Conservation (phyloP, 2,888 invertebrate species). For the Amitus sp. region DNA sequence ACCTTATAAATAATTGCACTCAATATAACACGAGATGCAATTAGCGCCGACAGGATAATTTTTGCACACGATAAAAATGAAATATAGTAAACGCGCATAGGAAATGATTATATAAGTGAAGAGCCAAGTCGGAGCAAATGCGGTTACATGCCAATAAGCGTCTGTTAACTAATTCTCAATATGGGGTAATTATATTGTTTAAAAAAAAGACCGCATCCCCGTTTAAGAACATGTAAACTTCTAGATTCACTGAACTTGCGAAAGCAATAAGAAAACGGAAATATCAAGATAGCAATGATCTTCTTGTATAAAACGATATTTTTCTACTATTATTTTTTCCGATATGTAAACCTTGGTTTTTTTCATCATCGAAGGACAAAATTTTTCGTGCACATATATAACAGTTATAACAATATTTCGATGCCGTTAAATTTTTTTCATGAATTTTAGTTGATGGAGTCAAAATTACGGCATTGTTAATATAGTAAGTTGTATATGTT, state of each 20-base stretch:
- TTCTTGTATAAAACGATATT: too few species aligned
- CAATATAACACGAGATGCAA: constrained; percentile 25
- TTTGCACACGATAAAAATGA: constrained; percentile 24
- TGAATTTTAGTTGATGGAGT: too few species aligned
- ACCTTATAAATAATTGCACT: constrained; percentile 21
- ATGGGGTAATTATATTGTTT: constrained; percentile 20
- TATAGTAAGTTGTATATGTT: too few species aligned
- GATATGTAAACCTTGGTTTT: too few species aligned
- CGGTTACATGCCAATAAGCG: constrained; percentile 39
- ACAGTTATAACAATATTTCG: too few species aligned
- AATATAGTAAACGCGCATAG: constrained; percentile 40
- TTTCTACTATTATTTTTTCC: too few species aligned
- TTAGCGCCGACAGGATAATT: constrained; percentile 33
- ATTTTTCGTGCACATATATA: too few species aligned
- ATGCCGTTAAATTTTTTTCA: too few species aligned
- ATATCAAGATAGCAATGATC: too few species aligned
- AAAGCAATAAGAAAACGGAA: too few species aligned
- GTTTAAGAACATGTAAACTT: constrained; percentile 15
- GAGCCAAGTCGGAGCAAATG: constrained; percentile 34
- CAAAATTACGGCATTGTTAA: too few species aligned
- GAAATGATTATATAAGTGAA: constrained; percentile 37
- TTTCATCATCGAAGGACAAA: too few species aligned
- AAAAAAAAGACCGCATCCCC: constrained; percentile 46
- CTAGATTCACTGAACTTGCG: constrained; percentile 19
- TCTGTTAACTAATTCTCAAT: constrained; percentile 31